Evolutionary conservation across 2,113 vertebrate species (phyloP), one percentile per base, ranked within the genome.

Genomic region (Hystrix cristata): DNA sequence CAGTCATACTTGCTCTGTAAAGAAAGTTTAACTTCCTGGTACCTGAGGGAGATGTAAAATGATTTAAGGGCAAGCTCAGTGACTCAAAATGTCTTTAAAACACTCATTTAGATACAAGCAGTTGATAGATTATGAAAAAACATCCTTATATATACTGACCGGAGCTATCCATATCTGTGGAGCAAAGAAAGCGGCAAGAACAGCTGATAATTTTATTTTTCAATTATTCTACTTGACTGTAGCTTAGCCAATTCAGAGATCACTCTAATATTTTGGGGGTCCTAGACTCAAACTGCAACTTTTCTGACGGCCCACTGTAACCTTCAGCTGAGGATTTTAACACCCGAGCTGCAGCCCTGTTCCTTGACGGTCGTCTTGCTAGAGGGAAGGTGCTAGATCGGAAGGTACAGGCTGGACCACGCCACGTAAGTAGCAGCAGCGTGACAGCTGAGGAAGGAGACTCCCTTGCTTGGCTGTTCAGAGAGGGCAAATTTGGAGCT

Each of bases 391-490:
- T 34, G 27, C 1, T 21, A 8, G 38, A 9, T 21, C 38, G 38
- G 38, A 38, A 38, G 38, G 38, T 38, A 38, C 6, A 7, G 13
- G n/a, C 19, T 3, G 12, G 48, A 9, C 60, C 38, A 7, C 53
- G n/a, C 38, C 60, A 16, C 7, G 1, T 21, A 64, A 64, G 43
- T 21, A 55, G 59, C 1, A 67, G 46, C 27, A 59, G 6, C 2
- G 7, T 46, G 55, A 5, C 31, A 23, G 4, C 59, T 43, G n/a
- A 76, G 65, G 81, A 85, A n/a, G 15, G 87, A 57, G 23, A 25
- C 98, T 98, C 98, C 98, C 95, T 96, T 94, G 94, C 95, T 95
- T 90, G 94, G 81, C 95, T 95, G 86, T 96, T 98, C 96, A 97
- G 96, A 98, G 96, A 98, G 98, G 98, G 34, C 6, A 31, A 46